Base-by-base conservation (phyloP, 1,140 invertebrate species). In the Eumeta japonica region DNA sequence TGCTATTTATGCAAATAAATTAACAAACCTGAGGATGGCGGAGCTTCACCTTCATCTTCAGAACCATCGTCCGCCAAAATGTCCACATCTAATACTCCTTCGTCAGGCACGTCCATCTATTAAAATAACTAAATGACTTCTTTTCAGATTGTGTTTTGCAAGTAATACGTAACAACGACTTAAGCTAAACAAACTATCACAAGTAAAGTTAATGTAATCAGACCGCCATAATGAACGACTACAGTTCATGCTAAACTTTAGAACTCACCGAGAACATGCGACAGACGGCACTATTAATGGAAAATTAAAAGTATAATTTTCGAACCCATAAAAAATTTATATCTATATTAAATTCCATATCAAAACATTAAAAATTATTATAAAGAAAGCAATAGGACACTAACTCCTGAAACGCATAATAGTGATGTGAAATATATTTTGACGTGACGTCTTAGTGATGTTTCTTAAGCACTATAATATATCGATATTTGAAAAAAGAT, bases 171-270 rank as follows among this genome's bases (percentile, higher is more conserved):
- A n/a, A n/a, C n/a, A n/a, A n/a, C n/a, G n/a, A n/a, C n/a, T n/a
- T n/a, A n/a, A n/a, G n/a, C 20, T 24, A 24, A 5, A n/a, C 20
- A 24, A 24, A n/a, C n/a, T 24, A 7, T 7, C 20, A 24, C 5
- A 24, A 48, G 47, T 34, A 24, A 55, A 53, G 58, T 43, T 63
- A 66, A 58, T 66, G 56, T 45, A 49, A 43, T 38, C 30, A 46
- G 61, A 73, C 66, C 66, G 68, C 68, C 68, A 73, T 73, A 73
- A 59, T 71, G 64, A 67, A 68, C 55, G 58, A 66, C 60, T 62
- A 68, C 52, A 61, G 55, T 35, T 44, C 46, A 39, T 54, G 56
- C 44, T 55, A 55, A 55, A 55, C 46, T 53, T 55, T 38, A 12
- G 48, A 62, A 62, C 68, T 73, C 65, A 73, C 68, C 68, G 64